Evolutionary conservation across 2,113 vertebrate species (phyloP).

Genomic region (Gallinago media): DNA sequence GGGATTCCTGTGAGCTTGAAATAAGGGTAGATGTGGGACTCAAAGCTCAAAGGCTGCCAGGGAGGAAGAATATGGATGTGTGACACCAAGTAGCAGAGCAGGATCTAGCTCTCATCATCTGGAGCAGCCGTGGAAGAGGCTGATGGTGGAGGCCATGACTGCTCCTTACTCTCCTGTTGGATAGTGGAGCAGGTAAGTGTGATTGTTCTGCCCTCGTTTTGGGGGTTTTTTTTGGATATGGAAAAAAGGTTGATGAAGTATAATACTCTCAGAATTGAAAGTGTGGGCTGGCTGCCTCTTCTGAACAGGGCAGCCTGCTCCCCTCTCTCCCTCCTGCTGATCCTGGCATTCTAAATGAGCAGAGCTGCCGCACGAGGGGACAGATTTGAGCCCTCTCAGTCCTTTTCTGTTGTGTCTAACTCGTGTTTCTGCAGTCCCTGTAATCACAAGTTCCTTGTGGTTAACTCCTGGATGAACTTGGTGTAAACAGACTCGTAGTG

Average conservation of each 20-base stretch:
- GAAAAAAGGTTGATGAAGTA: not conserved
- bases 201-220: not conserved
- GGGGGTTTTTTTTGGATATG: accelerated
- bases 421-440: accelerated
- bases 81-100: not conserved
- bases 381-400: not conserved
- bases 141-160: not conserved
- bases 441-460: not conserved
- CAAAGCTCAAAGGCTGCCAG: not conserved
- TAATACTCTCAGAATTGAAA: not conserved
- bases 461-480: not conserved
- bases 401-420: not conserved
- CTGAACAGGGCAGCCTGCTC: not conserved
- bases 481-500: not conserved
- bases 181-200: not conserved
- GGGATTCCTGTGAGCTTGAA: not conserved
- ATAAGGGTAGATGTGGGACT: not conserved
- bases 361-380: not conserved
- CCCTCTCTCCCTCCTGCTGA: not conserved
- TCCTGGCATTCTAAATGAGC: accelerated
- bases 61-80: not conserved
- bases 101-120: accelerated
- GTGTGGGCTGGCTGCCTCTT: not conserved
- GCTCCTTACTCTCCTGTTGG: accelerated
- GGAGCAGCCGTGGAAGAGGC: not conserved